Conservation (phyloP, 2,888 invertebrate species). For the Trissolcus japonicus region DNA sequence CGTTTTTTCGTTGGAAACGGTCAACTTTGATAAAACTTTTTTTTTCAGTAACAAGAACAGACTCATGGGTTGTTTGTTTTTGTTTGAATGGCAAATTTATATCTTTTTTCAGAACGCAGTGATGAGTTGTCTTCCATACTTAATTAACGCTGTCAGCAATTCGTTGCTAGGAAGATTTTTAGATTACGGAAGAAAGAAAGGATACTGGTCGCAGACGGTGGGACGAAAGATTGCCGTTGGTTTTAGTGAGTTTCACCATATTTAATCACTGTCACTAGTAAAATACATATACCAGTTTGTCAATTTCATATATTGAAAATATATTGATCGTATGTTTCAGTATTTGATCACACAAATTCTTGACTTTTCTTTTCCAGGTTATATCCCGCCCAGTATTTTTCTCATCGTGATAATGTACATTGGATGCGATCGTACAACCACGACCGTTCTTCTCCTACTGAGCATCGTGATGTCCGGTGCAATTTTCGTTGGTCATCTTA, state of each 20-base stretch:
- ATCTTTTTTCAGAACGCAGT: constrained; percentile 64
- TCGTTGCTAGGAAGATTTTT: constrained; percentile 66
- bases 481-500: constrained; percentile 72
- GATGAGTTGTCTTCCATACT: constrained; percentile 69
- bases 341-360: no score
- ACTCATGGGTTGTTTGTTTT: background rate
- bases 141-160: constrained; percentile 67
- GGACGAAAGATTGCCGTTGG: constrained; percentile 71
- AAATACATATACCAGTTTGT: no score
- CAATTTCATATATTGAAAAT: no score
- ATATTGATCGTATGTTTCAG: no score
- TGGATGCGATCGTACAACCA: constrained; percentile 64
- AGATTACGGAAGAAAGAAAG: constrained; percentile 67
- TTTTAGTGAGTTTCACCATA: constrained; percentile 64
- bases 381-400: constrained; percentile 67
- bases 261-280: no score
- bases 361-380: constrained; percentile 60
- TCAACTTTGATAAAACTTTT: no score
- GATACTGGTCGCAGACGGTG: constrained; percentile 68
- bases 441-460: constrained; percentile 64
- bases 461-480: constrained; percentile 69
- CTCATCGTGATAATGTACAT: constrained; percentile 68
- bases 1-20: no score
- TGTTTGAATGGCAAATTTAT: background rate
- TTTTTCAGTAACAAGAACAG: no score